phyloP scores from a whole-genome alignment of 2,797 vertebrate genomes.

The Brotogeris chrysoptera region DNA sequence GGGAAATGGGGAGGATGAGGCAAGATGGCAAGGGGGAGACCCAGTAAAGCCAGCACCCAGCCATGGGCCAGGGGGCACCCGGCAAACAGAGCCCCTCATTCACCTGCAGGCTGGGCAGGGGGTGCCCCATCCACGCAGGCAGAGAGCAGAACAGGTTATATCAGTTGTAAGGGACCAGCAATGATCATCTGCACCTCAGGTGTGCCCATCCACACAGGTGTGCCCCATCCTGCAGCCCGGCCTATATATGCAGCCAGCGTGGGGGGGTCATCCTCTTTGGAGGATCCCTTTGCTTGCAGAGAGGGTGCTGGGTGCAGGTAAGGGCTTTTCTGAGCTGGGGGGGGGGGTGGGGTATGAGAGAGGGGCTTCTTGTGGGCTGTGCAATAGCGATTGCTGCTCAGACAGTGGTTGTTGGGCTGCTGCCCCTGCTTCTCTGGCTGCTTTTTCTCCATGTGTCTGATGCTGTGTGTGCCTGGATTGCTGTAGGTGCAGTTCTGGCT shows the following conservation, averaged over 20 bases:
- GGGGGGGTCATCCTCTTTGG: accelerated
- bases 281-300: accelerated
- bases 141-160: not conserved
- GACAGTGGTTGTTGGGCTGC: accelerated
- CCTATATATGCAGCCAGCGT: accelerated
- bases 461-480: accelerated
- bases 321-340: accelerated
- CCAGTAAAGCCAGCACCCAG: not conserved
- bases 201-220: not conserved
- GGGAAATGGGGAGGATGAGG: accelerated
- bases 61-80: accelerated
- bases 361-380: accelerated
- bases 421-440: accelerated
- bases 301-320: not conserved
- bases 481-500: accelerated
- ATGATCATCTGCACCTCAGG: not conserved
- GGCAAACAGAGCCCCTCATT: not conserved
- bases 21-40: not conserved
- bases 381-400: accelerated
- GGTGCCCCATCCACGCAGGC: not conserved
- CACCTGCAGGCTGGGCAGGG: not conserved
- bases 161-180: not conserved
- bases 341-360: accelerated
- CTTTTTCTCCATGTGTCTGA: accelerated
- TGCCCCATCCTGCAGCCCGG: accelerated